A percentile compares a stretch with the other conserved stretches of the same genome.
Conservation (phyloP, 1,140 invertebrate species). For the Hylaeus anthracinus region DNA sequence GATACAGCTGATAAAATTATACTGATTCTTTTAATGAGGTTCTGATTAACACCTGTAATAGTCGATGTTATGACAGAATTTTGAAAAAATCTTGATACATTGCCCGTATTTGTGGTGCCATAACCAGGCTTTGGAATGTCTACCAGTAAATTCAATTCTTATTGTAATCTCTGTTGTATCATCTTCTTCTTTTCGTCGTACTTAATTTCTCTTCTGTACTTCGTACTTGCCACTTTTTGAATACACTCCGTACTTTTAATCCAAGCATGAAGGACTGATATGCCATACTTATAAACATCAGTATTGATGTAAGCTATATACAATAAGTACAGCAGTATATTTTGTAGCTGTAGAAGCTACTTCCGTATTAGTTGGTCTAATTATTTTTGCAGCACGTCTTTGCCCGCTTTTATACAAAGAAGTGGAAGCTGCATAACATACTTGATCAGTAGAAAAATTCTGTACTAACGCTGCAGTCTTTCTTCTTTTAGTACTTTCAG, state of each 20-base stretch:
- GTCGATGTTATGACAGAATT: background rate
- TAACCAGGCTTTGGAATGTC: background rate
- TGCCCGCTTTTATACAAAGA: too few relatives aligned
- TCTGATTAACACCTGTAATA: background rate
- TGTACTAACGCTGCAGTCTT: too few relatives aligned
- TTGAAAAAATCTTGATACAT: background rate
- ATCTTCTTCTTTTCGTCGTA: constrained; percentile 23
- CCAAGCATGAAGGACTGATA: constrained; percentile 10
- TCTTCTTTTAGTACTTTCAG: too few relatives aligned
- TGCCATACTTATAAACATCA: background rate
- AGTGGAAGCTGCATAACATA: too few relatives aligned
- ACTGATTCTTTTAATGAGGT: background rate
- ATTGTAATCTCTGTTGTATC: background rate
- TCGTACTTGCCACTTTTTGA: background rate
- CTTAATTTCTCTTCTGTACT: background rate
- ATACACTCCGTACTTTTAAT: constrained; percentile 1
- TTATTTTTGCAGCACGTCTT: too few relatives aligned
- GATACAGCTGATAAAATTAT: background rate
- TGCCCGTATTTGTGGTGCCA: background rate
- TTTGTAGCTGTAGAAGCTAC: too few relatives aligned
- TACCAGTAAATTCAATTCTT: background rate
- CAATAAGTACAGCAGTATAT: too few relatives aligned
- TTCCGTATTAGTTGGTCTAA: too few relatives aligned
- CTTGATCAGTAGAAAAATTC: too few relatives aligned
- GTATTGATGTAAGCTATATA: background rate